Conservation (phyloP, 2,797 vertebrate species). For the Gadopsis bispinosus region DNA sequence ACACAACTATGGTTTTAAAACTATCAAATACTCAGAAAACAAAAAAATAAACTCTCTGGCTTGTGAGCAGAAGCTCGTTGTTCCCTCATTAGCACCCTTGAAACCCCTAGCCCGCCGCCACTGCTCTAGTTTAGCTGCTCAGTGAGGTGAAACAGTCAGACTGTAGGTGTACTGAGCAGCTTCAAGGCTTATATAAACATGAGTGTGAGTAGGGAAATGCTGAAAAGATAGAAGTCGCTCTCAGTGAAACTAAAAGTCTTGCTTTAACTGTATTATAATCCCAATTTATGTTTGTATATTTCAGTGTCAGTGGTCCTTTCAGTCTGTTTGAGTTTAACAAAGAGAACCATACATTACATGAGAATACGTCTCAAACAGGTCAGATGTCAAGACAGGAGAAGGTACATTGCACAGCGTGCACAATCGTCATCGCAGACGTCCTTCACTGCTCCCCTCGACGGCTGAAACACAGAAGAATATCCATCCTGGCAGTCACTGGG, state of each 20-base stretch:
- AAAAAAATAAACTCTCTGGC: not conserved
- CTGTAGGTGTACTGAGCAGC: slow-evolving; percentile 3
- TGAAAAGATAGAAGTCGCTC: not conserved
- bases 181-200: not conserved
- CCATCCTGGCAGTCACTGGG: slow-evolving; percentile 47
- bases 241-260: not conserved
- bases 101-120: not conserved
- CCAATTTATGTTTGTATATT: not conserved
- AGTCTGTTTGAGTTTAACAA: not conserved
- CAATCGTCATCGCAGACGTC: slow-evolving; percentile 32
- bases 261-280: not conserved
- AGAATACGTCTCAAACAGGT: slow-evolving; percentile 18
- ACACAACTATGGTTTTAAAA: slow-evolving; percentile 6
- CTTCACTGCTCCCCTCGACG: slow-evolving; percentile 18
- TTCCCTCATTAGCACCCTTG: not conserved
- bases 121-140: slow-evolving; percentile 9
- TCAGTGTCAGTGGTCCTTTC: not conserved
- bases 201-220: not conserved
- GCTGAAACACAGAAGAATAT: slow-evolving; percentile 44
- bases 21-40: not conserved
- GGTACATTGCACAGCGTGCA: slow-evolving; percentile 12
- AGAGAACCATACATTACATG: not conserved
- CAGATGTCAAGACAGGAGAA: slow-evolving; percentile 19
- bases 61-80: not conserved
- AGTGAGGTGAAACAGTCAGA: not conserved